Evolutionary conservation across 2,797 vertebrate genomes (phyloP).

Genomic region (Peromyscus nudipes): DNA sequence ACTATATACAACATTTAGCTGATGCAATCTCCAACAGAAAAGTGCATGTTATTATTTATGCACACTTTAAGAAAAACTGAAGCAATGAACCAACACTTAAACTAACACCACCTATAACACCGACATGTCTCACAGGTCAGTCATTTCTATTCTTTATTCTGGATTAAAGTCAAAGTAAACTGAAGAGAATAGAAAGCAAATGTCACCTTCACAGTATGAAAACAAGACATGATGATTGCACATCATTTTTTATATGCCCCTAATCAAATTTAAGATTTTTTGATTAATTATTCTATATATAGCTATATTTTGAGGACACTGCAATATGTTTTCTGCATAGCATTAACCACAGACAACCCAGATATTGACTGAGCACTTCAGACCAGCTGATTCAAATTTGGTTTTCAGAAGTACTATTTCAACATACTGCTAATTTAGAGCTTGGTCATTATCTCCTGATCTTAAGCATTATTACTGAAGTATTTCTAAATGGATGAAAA

Average conservation of each 20-base stretch:
- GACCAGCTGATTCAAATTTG: conserved; percentile 55
- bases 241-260: conserved; percentile 43
- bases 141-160: conserved; percentile 42
- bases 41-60: conserved; percentile 76
- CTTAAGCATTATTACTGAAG: conserved; percentile 50
- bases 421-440: conserved; percentile 56
- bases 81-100: neutral
- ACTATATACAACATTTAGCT: conserved; percentile 67
- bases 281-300: conserved; percentile 19
- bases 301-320: conserved; percentile 37
- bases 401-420: conserved; percentile 61
- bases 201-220: conserved; percentile 56
- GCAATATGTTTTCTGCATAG: conserved; percentile 44
- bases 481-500: conserved; percentile 65
- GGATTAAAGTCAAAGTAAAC: conserved; percentile 67
- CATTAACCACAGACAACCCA: conserved; percentile 23
- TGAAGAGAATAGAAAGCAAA: conserved; percentile 60
- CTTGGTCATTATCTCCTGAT: conserved; percentile 35
- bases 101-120: neutral
- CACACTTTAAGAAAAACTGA: conserved; percentile 58
- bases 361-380: conserved; percentile 68
- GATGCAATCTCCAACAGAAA: conserved; percentile 80
- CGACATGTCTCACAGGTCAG: neutral
- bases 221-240: conserved; percentile 51
- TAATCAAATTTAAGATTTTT: conserved; percentile 34